Percentiles rank a stretch among this genome's conserved stretches.
Conservation (phyloP, 2,113 vertebrate species). For the Erythrolamprus reginae region DNA sequence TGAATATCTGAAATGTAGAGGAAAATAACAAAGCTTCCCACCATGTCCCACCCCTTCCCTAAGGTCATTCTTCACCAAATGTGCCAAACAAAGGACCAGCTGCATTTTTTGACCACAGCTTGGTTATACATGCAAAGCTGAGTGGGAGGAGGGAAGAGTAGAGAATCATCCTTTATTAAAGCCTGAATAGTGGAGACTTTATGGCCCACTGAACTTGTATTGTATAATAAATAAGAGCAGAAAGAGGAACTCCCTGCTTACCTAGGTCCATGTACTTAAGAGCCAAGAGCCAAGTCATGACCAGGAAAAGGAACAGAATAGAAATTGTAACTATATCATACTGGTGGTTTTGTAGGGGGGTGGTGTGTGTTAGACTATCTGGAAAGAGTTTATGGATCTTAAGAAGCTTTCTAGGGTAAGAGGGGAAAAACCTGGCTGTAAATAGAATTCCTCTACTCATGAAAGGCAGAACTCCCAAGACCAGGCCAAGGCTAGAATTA, state of each 20-base stretch:
- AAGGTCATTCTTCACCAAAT: slow-evolving; percentile 27
- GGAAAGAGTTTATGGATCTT: neutral
- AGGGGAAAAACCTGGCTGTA: slow-evolving; percentile 5
- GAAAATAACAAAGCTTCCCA: slow-evolving; percentile 24
- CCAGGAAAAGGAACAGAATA: slow-evolving; percentile 22
- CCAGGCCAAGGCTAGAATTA: neutral
- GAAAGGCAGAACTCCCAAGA: fast-evolving
- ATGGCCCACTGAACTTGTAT: slow-evolving; percentile 59
- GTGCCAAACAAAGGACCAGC: slow-evolving; percentile 56
- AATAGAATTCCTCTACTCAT: neutral
- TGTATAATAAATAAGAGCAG: slow-evolving; percentile 59
- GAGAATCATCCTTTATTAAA: slow-evolving; percentile 65
- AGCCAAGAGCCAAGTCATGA: slow-evolving; percentile 28
- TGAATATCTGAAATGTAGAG: slow-evolving; percentile 27
- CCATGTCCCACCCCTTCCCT: slow-evolving; percentile 2
- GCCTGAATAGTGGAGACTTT: slow-evolving; percentile 60
- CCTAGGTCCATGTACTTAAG: slow-evolving; percentile 37
- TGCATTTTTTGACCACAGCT: neutral
- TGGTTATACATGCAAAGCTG: slow-evolving; percentile 30
- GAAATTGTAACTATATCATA: slow-evolving; percentile 11
- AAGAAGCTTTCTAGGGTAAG: slow-evolving; percentile 18
- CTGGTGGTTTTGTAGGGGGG: neutral
- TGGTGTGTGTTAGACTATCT: neutral
- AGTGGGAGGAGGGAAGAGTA: slow-evolving; percentile 45
- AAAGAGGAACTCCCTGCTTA: slow-evolving; percentile 59